Percentiles rank a stretch among this genome's conserved stretches.
These are phyloP conservation scores for Callopanchax toddi DNA, from an alignment of 2,113 vertebrate species.

Conservation along the genomic window DNA sequence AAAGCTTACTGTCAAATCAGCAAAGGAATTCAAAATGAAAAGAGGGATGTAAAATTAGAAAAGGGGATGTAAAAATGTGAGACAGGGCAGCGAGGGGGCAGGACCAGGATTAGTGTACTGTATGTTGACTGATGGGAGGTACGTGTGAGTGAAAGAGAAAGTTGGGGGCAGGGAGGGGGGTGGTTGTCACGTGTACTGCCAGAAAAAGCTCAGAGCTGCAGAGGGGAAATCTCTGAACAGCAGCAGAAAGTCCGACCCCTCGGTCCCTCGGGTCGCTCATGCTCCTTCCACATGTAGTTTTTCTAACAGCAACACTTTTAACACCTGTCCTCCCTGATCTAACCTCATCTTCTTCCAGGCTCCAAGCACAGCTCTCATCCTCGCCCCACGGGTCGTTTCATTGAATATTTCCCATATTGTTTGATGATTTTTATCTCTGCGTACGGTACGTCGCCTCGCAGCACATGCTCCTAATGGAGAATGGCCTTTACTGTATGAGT, in stretches of 20 bases:
- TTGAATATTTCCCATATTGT: neutral
- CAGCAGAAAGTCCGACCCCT: constrained; percentile 38
- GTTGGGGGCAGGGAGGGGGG: constrained; percentile 32
- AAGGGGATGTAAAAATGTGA: constrained; percentile 32
- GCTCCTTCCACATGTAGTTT: constrained; percentile 49
- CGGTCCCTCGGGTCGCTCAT: constrained; percentile 46
- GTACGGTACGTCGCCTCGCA: neutral
- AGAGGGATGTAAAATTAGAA: constrained; percentile 21
- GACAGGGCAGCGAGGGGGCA: constrained; percentile 35
- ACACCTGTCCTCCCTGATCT: constrained; percentile 60
- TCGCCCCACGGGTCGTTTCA: neutral
- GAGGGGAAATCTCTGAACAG: constrained; percentile 51
- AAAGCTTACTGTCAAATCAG: constrained; percentile 7
- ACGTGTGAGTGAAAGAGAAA: constrained; percentile 32
- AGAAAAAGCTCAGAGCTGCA: constrained; percentile 64
- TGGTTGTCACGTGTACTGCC: constrained; percentile 66
- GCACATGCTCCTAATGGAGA: neutral
- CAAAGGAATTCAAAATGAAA: constrained; percentile 23
- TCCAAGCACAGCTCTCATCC: neutral
- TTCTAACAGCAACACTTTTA: constrained; percentile 30
- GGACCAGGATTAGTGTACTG: constrained; percentile 44
- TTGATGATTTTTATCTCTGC: constrained; percentile 6
- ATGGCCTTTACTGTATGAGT: no score
- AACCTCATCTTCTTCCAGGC: constrained; percentile 17
- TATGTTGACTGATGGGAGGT: constrained; percentile 40